Percentiles rank a stretch among this genome's conserved stretches.
Conservation (phyloP, 2,888 invertebrate species). For the Phalera bucephala region DNA sequence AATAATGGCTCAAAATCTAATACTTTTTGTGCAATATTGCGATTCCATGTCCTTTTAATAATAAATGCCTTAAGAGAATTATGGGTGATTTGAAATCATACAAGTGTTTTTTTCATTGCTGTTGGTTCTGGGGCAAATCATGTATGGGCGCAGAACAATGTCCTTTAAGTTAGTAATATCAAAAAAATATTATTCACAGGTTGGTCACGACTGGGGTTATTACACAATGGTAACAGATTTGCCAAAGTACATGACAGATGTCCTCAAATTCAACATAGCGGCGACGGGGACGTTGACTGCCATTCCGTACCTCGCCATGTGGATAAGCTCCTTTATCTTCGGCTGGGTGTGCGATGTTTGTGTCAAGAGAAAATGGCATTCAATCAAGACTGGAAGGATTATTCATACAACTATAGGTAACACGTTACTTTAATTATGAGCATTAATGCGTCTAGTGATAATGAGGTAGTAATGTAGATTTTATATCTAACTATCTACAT, state of each 20-base stretch:
- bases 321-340: slow-evolving; percentile 85
- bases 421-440: slow-evolving; percentile 8
- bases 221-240: slow-evolving; percentile 88
- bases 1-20: too few relatives aligned
- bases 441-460: not conserved
- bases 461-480: too few relatives aligned
- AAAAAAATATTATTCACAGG: slow-evolving; percentile 53
- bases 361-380: slow-evolving; percentile 83
- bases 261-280: slow-evolving; percentile 85
- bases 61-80: too few relatives aligned
- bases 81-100: too few relatives aligned
- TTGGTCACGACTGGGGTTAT: slow-evolving; percentile 86
- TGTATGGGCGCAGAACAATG: too few relatives aligned
- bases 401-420: slow-evolving; percentile 87
- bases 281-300: slow-evolving; percentile 86
- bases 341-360: slow-evolving; percentile 88
- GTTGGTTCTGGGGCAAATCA: too few relatives aligned
- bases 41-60: too few relatives aligned
- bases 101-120: too few relatives aligned
- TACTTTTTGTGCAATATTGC: too few relatives aligned
- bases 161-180: too few relatives aligned
- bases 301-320: slow-evolving; percentile 87
- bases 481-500: too few relatives aligned
- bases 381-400: slow-evolving; percentile 84
- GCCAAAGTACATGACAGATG: slow-evolving; percentile 87